A percentile compares a stretch with the other conserved stretches of the same genome.
phyloP scores from a whole-genome alignment of 2,797 vertebrate genomes.

The Chromis chromis region DNA sequence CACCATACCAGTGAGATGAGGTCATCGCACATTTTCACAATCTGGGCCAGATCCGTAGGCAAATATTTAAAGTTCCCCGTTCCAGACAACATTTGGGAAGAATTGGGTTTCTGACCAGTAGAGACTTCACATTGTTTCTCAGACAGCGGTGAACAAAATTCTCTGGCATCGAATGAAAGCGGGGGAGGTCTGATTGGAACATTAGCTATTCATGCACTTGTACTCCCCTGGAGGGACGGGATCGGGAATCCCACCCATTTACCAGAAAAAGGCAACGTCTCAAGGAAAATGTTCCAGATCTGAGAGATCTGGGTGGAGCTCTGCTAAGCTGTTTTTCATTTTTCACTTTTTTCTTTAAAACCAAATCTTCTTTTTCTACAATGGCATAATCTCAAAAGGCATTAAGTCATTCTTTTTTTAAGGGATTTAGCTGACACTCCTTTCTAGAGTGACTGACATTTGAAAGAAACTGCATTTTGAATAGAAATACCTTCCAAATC shows the following conservation, averaged over 20 bases:
- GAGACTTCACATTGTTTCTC: conserved; percentile 41
- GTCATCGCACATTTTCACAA: conserved; percentile 42
- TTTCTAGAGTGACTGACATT: conserved; percentile 19
- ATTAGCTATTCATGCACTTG: conserved; percentile 75
- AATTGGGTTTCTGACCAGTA: conserved; percentile 25
- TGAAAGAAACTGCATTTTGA: conserved; percentile 35
- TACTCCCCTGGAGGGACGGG: conserved; percentile 67
- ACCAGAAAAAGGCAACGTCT: conserved; percentile 68
- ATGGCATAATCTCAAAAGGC: conserved; percentile 19
- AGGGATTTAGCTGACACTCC: conserved; percentile 33
- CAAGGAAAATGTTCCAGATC: conserved; percentile 65
- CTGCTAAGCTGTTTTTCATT: conserved; percentile 34
- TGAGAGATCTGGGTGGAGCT: conserved; percentile 49
- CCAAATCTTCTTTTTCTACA: conserved; percentile 18
- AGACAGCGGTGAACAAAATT: conserved; percentile 47
- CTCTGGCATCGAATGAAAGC: conserved; percentile 76
- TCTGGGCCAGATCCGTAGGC: conserved; percentile 11
- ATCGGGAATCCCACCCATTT: conserved; percentile 76
- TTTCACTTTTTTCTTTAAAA: conserved; percentile 1
- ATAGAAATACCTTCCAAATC: conserved; percentile 34
- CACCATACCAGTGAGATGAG: conserved; percentile 31
- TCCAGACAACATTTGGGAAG: conserved; percentile 34
- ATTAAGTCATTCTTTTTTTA: conserved; percentile 12
- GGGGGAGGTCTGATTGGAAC: conserved; percentile 52
- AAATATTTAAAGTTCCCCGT: conserved; percentile 48